phyloP scores from a whole-genome alignment of 2,888 invertebrate species.

The Brachyptera risi region DNA sequence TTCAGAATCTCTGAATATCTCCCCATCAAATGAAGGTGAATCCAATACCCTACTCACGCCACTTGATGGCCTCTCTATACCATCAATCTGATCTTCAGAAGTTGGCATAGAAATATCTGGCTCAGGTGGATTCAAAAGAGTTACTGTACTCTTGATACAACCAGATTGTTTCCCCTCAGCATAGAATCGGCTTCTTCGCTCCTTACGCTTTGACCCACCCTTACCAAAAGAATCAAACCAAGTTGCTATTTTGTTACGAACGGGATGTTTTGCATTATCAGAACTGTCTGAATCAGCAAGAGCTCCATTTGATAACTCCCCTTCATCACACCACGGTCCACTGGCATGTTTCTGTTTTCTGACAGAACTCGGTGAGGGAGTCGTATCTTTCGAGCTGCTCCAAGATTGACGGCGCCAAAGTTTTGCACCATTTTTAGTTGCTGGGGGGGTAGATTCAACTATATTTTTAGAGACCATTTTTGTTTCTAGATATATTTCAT shows the following conservation, averaged over 20 bases:
- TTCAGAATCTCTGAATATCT: constrained; percentile 31
- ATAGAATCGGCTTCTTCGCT: constrained; percentile 35
- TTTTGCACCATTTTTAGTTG: too few relatives aligned
- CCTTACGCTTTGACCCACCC: constrained; percentile 34
- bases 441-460: neutral
- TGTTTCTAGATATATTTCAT: constrained; percentile 1
- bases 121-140: too few relatives aligned
- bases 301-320: constrained; percentile 31
- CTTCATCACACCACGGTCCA: constrained; percentile 31
- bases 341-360: neutral
- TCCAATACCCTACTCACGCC: constrained; percentile 28
- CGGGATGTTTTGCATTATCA: constrained; percentile 27
- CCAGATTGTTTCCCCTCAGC: neutral
- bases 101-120: neutral
- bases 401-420: constrained; percentile 27
- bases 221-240: constrained; percentile 42
- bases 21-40: neutral
- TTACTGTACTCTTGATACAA: neutral
- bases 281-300: constrained; percentile 32
- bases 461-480: too few relatives aligned
- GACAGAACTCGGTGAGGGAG: neutral
- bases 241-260: constrained; percentile 34
- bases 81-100: neutral
- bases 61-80: constrained; percentile 22
- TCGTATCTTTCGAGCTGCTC: constrained; percentile 25